These are phyloP conservation scores for Drosophila prostipennis DNA, from an alignment of 2,888 invertebrate genomes.

Conservation along the genomic window DNA sequence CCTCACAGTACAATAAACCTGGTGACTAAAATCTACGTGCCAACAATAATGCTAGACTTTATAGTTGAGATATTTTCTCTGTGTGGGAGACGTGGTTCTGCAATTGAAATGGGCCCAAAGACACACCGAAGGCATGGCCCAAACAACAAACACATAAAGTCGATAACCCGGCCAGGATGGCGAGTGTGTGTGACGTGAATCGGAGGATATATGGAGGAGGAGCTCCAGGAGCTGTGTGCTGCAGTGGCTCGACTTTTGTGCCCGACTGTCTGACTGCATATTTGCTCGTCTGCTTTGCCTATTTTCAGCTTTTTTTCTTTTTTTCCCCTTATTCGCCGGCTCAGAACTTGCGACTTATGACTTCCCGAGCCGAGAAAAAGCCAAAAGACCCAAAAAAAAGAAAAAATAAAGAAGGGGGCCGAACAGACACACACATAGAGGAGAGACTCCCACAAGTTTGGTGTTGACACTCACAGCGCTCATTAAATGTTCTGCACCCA, in stretches of 20 bases:
- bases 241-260: conserved; percentile 19
- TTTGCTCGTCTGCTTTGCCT: conserved; percentile 75
- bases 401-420: neutral
- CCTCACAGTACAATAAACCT: neutral
- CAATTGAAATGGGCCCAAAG: conserved; percentile 68
- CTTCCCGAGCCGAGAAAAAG: conserved; percentile 55
- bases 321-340: conserved; percentile 20
- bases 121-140: conserved; percentile 61
- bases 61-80: neutral
- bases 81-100: conserved; percentile 49
- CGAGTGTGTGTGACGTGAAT: conserved; percentile 41
- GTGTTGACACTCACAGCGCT: conserved; percentile 76
- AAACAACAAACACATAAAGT: conserved; percentile 79
- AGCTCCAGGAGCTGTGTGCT: conserved; percentile 22
- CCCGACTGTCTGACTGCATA: conserved; percentile 58
- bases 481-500: conserved; percentile 58
- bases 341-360: conserved; percentile 69
- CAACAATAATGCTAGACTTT: neutral
- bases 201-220: conserved; percentile 33
- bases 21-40: neutral
- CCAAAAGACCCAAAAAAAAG: conserved; percentile 13
- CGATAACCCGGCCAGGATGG: conserved; percentile 70
- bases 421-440: neutral
- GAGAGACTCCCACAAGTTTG: conserved; percentile 51
- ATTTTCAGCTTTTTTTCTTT: conserved; percentile 50